phyloP scores from a whole-genome alignment of 2,113 vertebrate genomes.

The Herpetotheres cachinnans region DNA sequence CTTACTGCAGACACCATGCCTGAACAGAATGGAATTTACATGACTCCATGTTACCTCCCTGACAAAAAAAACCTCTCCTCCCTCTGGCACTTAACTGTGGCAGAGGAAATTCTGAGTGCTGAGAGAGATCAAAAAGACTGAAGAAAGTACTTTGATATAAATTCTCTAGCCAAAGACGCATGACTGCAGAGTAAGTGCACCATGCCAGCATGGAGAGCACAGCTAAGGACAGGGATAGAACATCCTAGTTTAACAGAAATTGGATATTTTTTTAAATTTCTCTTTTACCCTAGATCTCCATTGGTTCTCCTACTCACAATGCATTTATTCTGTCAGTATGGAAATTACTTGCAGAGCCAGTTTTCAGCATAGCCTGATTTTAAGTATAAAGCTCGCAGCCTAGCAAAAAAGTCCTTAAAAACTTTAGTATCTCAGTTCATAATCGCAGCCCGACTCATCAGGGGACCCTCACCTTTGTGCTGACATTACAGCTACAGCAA shows the following conservation, averaged over 20 bases:
- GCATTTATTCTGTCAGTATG: neutral
- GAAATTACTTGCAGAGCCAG: neutral
- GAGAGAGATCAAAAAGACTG: neutral
- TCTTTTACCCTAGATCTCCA: neutral
- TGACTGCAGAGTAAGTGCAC: neutral
- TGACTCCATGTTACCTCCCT: neutral
- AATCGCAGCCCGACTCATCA: neutral
- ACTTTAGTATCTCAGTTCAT: neutral
- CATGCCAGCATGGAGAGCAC: rapidly evolving
- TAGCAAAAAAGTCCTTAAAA: neutral
- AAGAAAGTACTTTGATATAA: neutral
- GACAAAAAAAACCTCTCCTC: neutral
- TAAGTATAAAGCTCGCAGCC: neutral
- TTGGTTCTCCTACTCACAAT: rapidly evolving
- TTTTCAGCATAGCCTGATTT: neutral
- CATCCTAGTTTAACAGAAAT: neutral
- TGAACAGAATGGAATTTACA: neutral
- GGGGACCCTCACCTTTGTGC: neutral
- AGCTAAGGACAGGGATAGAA: neutral
- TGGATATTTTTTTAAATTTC: neutral
- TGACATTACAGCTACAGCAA: neutral
- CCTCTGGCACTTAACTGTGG: neutral
- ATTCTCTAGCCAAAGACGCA: neutral
- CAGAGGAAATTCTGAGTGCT: neutral
- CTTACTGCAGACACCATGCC: neutral